Evolutionary conservation across 2,888 invertebrate genomes (phyloP), one percentile per base, ranked within the genome.

Genomic region (Hirtodrosophila duncani): DNA sequence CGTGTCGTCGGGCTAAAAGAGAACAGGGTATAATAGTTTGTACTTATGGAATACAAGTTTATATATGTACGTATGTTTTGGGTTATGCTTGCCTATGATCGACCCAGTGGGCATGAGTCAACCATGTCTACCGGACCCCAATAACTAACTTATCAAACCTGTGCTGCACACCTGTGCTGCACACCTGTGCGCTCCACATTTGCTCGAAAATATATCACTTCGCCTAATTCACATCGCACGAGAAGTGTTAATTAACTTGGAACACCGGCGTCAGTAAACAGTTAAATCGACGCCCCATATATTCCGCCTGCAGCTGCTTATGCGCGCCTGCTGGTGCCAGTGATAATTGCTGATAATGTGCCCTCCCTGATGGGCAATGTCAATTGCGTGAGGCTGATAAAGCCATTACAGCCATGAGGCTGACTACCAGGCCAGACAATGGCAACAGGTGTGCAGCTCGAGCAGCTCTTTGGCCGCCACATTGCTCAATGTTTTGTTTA

Each of bases 1-100:
- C 21, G 81, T 82, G 41, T 83, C 83, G 51, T 84, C 84, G 11
- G 82, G 83, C 86, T 86, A 59, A 2, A n/a, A n/a, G n/a, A n/a
- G n/a, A n/a, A n/a, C n/a, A n/a, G n/a, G n/a, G n/a, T n/a, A n/a
- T n/a, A n/a, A n/a, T n/a, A n/a, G n/a, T n/a, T n/a, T n/a, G n/a
- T n/a, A n/a, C n/a, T n/a, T n/a, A n/a, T n/a, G n/a, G n/a, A n/a
- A n/a, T n/a, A n/a, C n/a, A n/a, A n/a, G n/a, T n/a, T n/a, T n/a
- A n/a, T n/a, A n/a, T n/a, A n/a, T n/a, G n/a, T n/a, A n/a, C n/a
- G n/a, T n/a, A n/a, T n/a, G n/a, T n/a, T n/a, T n/a, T n/a, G n/a
- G n/a, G n/a, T n/a, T n/a, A n/a, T n/a, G n/a, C n/a, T n/a, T n/a
- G n/a, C n/a, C n/a, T n/a, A n/a, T n/a, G n/a, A n/a, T n/a, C n/a